phyloP scores from a whole-genome alignment of 2,113 vertebrate species.

The Pterocles gutturalis region DNA sequence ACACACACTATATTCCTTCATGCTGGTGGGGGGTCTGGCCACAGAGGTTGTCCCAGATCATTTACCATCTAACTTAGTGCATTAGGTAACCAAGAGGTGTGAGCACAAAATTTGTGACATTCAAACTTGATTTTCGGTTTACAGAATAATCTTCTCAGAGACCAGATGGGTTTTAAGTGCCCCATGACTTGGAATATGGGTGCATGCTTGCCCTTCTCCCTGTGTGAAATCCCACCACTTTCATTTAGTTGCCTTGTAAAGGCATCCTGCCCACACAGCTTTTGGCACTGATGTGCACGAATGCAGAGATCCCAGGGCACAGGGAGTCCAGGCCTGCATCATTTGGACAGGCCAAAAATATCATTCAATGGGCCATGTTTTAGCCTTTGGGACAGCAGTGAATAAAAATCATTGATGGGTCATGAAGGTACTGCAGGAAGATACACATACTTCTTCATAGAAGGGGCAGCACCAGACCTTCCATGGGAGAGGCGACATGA shows the following conservation, averaged over 20 bases:
- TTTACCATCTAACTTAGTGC: not conserved
- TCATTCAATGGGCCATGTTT: not conserved
- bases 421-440: not conserved
- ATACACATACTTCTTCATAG: accelerated
- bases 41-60: not conserved
- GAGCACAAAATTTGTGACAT: not conserved
- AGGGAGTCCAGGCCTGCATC: not conserved
- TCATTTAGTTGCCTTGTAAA: not conserved
- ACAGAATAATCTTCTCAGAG: not conserved
- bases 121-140: not conserved
- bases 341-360: not conserved
- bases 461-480: not conserved
- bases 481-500: not conserved
- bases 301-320: not conserved
- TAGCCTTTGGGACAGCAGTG: not conserved
- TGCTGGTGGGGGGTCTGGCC: not conserved
- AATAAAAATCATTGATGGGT: not conserved
- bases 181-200: not conserved
- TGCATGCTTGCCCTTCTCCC: not conserved
- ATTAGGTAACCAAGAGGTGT: not conserved
- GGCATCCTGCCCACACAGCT: not conserved
- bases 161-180: not conserved
- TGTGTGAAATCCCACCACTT: not conserved
- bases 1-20: not conserved
- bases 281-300: not conserved